phyloP scores from a whole-genome alignment of 2,888 invertebrate species.

The Acrocyrtus sp. region DNA sequence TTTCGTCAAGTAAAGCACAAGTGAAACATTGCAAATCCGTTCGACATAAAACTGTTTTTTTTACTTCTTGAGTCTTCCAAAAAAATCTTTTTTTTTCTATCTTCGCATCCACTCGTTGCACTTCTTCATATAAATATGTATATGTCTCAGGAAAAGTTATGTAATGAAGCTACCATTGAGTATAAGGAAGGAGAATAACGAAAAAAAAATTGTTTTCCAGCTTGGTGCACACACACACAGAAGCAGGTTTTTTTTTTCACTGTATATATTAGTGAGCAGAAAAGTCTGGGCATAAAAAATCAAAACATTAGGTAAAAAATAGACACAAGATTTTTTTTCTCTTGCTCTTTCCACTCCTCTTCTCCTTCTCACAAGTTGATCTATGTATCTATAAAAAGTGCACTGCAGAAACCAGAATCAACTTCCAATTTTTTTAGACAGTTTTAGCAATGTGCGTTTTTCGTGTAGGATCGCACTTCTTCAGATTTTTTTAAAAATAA shows the following conservation, averaged over 20 bases:
- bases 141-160: conserved; percentile 43
- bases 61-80: conserved; percentile 3
- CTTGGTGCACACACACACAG: too few relatives aligned
- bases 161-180: conserved; percentile 32
- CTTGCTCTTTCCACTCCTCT: too few relatives aligned
- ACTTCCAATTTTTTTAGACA: conserved; percentile 46
- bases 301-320: conserved; percentile 63
- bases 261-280: too few relatives aligned
- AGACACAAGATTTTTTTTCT: conserved; percentile 52
- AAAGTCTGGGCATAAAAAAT: conserved; percentile 53
- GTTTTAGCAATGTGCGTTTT: conserved; percentile 49
- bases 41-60: too few relatives aligned
- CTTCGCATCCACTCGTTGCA: background rate
- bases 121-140: background rate
- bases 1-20: too few relatives aligned
- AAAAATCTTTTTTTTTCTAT: background rate
- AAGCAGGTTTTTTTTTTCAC: too few relatives aligned
- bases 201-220: background rate
- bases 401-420: conserved; percentile 46
- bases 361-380: conserved; percentile 28
- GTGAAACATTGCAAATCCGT: conserved; percentile 43
- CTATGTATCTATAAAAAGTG: conserved; percentile 7
- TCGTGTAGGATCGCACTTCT: too few relatives aligned
- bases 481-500: conserved; percentile 6
- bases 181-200: background rate